Percentiles rank a stretch among this genome's conserved stretches.
Conservation (phyloP, 2,113 vertebrate species). For the Chionodraco myersi region DNA sequence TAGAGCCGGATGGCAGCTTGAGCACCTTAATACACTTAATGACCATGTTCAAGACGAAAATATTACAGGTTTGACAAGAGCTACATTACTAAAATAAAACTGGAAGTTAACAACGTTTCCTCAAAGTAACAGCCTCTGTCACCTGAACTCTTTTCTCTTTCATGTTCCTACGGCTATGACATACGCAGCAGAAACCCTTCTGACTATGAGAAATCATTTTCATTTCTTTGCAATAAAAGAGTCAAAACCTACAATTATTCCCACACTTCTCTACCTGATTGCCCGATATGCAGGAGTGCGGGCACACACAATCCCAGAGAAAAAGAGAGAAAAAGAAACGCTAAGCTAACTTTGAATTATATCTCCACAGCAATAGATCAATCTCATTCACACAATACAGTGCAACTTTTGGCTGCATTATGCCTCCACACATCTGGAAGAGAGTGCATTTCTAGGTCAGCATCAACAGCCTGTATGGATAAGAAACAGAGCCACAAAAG, state of each 20-base stretch:
- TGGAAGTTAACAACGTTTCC: conserved; percentile 27
- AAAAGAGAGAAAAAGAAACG: background rate
- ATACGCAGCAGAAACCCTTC: conserved; percentile 30
- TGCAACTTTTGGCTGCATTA: conserved; percentile 14
- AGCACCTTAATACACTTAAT: conserved; percentile 36
- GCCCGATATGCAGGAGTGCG: conserved; percentile 4
- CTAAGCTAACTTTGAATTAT: conserved; percentile 2
- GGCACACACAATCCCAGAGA: background rate
- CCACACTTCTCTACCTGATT: conserved; percentile 31
- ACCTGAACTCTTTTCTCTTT: conserved; percentile 15
- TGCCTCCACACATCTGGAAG: conserved; percentile 3
- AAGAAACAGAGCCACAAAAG: background rate
- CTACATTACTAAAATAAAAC: background rate
- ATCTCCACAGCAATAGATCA: conserved; percentile 22
- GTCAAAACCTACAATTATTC: conserved; percentile 60
- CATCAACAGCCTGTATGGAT: background rate
- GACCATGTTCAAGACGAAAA: conserved; percentile 30
- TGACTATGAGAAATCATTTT: conserved; percentile 67
- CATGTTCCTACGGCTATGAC: conserved; percentile 28
- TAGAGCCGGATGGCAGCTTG: background rate
- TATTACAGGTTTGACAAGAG: conserved; percentile 11
- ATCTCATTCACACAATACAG: conserved; percentile 20
- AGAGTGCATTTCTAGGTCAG: background rate
- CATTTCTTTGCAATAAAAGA: conserved; percentile 64
- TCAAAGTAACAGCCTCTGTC: conserved; percentile 13